These are phyloP conservation scores for Lagopus muta DNA, from an alignment of 2,113 vertebrate species.

Conservation along the genomic window DNA sequence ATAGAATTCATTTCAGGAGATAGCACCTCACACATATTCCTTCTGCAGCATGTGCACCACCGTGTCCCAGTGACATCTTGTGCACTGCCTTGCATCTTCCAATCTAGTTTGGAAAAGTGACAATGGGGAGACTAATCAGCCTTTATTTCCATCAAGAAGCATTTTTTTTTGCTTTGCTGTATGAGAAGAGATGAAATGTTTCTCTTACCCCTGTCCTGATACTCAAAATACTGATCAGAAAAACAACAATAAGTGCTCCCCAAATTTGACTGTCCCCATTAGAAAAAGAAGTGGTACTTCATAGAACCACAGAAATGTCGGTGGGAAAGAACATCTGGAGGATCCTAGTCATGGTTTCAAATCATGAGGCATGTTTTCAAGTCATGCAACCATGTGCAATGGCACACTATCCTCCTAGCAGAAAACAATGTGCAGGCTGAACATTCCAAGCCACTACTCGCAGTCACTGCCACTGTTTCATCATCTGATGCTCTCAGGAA, in stretches of 20 bases:
- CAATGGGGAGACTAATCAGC: background rate
- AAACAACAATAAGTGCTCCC: constrained; percentile 9
- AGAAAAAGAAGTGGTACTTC: background rate
- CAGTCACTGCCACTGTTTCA: background rate
- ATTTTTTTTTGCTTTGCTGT: background rate
- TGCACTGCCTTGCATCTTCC: background rate
- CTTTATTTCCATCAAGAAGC: background rate
- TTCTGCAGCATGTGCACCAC: background rate
- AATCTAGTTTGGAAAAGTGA: background rate
- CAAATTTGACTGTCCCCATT: background rate
- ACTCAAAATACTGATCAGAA: background rate
- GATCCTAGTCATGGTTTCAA: background rate
- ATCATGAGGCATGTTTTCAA: background rate
- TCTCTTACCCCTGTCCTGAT: background rate
- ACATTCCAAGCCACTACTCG: background rate
- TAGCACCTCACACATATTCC: background rate
- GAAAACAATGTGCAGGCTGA: background rate
- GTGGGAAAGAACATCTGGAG: background rate
- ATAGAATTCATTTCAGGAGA: background rate
- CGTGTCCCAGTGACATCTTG: background rate
- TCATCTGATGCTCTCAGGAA: background rate
- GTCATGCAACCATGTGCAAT: background rate
- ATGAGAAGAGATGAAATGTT: background rate
- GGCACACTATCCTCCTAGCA: background rate
- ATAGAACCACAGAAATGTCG: background rate